Conservation (phyloP, 2,797 vertebrate genomes). For the Leucoraja ocellata region DNA sequence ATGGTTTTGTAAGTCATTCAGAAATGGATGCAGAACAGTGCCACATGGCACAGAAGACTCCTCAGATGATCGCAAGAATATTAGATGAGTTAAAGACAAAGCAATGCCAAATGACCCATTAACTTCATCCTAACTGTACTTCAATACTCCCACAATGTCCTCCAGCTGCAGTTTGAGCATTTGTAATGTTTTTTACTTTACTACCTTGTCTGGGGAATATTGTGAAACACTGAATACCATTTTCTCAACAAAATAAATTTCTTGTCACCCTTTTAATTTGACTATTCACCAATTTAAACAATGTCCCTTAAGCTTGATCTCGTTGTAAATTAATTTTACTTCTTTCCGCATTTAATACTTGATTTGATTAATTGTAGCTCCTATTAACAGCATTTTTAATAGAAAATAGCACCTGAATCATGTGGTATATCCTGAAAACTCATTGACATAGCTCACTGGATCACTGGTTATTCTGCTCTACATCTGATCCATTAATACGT, state of each 20-base stretch:
- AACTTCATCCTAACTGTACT: not conserved
- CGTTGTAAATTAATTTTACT: not conserved
- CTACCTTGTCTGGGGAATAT: slow-evolving; percentile 22
- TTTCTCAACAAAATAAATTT: not conserved
- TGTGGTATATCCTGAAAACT: not conserved
- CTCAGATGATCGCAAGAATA: not conserved
- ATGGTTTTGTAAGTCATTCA: not conserved
- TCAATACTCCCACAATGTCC: not conserved
- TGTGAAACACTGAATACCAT: not conserved
- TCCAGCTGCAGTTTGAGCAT: not conserved
- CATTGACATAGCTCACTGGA: not conserved
- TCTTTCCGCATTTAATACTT: not conserved
- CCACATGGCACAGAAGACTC: not conserved
- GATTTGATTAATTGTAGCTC: not conserved
- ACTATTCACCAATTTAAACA: not conserved
- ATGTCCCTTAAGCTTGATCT: not conserved
- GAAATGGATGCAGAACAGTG: not conserved
- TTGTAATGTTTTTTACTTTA: not conserved
- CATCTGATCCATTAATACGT: not conserved
- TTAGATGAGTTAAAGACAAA: not conserved
- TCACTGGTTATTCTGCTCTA: not conserved
- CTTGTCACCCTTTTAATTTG: not conserved
- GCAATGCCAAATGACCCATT: not conserved
- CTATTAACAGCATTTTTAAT: not conserved
- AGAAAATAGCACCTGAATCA: too few relatives aligned